Evolutionary conservation across 2,888 invertebrate species (phyloP).

Genomic region (Callimorpha dominula): DNA sequence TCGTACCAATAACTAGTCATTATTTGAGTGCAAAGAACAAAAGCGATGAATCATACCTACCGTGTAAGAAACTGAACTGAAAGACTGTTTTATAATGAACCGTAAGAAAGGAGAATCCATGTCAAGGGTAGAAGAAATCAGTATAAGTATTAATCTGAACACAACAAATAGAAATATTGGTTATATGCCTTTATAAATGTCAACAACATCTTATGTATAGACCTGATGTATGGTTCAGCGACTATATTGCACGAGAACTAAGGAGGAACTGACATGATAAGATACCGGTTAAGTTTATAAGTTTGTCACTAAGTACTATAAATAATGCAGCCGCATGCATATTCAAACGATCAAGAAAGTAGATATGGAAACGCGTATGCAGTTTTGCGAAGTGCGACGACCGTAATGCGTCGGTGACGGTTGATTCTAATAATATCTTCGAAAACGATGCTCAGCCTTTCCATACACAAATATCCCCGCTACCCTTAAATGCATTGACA

Average conservation of each 20-base stretch:
- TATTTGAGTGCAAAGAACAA: slow-evolving; percentile 74
- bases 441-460: slow-evolving; percentile 53
- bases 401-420: slow-evolving; percentile 65
- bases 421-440: slow-evolving; percentile 71
- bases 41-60: slow-evolving; percentile 78
- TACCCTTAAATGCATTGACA: slow-evolving; percentile 42
- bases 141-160: neutral
- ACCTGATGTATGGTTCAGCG: neutral
- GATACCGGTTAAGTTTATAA: slow-evolving; percentile 22
- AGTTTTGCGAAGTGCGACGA: slow-evolving; percentile 72
- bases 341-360: slow-evolving; percentile 44
- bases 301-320: slow-evolving; percentile 25
- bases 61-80: slow-evolving; percentile 55
- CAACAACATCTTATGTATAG: neutral
- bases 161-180: neutral
- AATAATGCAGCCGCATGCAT: slow-evolving; percentile 27
- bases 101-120: neutral
- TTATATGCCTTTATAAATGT: neutral
- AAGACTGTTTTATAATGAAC: slow-evolving; percentile 35
- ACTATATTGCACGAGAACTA: slow-evolving; percentile 4
- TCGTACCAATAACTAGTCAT: slow-evolving; percentile 59
- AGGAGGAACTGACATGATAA: slow-evolving; percentile 8
- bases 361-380: slow-evolving; percentile 55
- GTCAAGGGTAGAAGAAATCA: neutral
- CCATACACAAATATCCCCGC: slow-evolving; percentile 37